Evolutionary conservation across 2,113 vertebrate species (phyloP).

Genomic region (Scophthalmus maximus): DNA sequence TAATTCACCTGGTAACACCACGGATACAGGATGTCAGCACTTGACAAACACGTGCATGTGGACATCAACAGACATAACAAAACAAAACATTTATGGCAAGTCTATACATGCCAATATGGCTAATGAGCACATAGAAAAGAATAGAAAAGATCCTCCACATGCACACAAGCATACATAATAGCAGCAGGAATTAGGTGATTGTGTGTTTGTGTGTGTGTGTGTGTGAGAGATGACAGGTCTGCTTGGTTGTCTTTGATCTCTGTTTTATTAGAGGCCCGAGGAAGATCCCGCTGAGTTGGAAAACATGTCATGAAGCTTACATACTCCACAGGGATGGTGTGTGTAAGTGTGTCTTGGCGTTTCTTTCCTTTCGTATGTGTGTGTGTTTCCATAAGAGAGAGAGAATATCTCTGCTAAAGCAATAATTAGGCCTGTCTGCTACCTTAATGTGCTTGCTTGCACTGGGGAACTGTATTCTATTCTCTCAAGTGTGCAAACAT

Average conservation of each 20-base stretch:
- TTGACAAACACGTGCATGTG: conserved; percentile 22
- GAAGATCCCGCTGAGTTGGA: conserved; percentile 75
- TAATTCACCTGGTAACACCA: conserved; percentile 22
- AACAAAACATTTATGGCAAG: conserved; percentile 39
- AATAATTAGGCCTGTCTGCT: conserved; percentile 31
- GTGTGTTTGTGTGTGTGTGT: conserved; percentile 37
- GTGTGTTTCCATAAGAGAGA: background rate
- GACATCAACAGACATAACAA: conserved; percentile 11
- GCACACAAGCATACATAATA: conserved; percentile 19
- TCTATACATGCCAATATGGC: background rate
- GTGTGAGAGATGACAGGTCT: conserved; percentile 67
- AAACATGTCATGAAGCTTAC: conserved; percentile 72
- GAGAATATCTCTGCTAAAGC: background rate
- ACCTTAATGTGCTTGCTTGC: conserved; percentile 46
- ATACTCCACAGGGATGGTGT: conserved; percentile 63
- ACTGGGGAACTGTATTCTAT: conserved; percentile 14
- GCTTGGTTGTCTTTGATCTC: conserved; percentile 70
- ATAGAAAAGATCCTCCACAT: conserved; percentile 14
- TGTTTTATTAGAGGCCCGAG: conserved; percentile 79
- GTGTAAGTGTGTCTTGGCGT: conserved; percentile 24
- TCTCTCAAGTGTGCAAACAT: background rate
- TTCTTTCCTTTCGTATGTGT: conserved; percentile 13
- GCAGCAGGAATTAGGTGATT: conserved; percentile 29
- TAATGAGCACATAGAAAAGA: conserved; percentile 27
- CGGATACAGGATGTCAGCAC: conserved; percentile 28